Evolutionary conservation across 2,888 invertebrate species (phyloP).

Genomic region (Noctuana brunneofusca): DNA sequence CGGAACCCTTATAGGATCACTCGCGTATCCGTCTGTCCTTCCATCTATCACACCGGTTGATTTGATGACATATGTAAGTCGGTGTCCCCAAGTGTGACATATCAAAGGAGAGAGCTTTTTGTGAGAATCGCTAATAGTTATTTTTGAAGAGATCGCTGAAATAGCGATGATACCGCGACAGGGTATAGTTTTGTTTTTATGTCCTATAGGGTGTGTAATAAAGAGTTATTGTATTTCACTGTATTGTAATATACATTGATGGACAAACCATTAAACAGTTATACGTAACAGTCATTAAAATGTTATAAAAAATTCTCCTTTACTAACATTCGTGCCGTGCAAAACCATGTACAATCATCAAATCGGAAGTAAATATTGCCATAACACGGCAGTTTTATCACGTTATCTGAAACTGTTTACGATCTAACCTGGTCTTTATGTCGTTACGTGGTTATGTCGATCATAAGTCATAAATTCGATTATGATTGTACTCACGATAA

Average conservation of each 20-base stretch:
- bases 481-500: constrained; percentile 38
- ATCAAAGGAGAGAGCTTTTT: too few species aligned
- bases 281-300: background rate
- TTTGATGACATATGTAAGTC: too few species aligned
- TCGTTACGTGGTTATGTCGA: constrained; percentile 38
- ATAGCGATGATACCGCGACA: too few species aligned
- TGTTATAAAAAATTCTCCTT: constrained; percentile 11
- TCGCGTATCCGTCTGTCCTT: too few species aligned
- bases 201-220: too few species aligned
- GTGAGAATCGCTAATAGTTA: too few species aligned
- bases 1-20: too few species aligned
- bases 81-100: too few species aligned
- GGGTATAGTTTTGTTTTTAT: too few species aligned
- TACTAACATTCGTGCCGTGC: constrained; percentile 23
- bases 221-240: too few species aligned
- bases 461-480: constrained; percentile 40
- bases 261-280: constrained; percentile 10
- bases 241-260: constrained; percentile 2
- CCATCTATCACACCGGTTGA: too few species aligned
- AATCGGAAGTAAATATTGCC: constrained; percentile 33
- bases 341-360: constrained; percentile 24
- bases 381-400: constrained; percentile 39
- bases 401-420: constrained; percentile 43
- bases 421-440: constrained; percentile 41
- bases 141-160: too few species aligned